These are phyloP conservation scores for Dendrophyllia cribrosa DNA, from an alignment of 64 coral and sea anemone species.

Conservation along the genomic window DNA sequence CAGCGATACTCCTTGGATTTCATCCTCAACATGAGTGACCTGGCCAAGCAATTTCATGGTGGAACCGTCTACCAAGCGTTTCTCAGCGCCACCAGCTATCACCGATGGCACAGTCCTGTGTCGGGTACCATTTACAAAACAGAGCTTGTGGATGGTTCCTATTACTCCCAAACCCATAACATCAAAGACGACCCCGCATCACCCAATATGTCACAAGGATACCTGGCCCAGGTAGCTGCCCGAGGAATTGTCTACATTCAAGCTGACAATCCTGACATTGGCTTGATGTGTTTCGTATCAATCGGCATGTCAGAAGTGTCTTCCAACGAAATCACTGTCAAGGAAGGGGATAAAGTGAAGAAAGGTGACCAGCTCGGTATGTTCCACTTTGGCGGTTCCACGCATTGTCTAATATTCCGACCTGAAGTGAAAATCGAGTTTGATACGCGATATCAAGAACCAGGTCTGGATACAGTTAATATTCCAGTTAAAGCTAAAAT, in stretches of 20 bases:
- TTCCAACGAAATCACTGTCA: conserved; percentile 76
- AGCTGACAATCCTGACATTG: conserved; percentile 86
- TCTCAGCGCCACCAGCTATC: conserved; percentile 82
- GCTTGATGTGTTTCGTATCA: conserved; percentile 89
- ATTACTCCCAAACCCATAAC: conserved; percentile 67
- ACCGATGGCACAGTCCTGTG: conserved; percentile 93
- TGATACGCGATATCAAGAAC: conserved; percentile 55
- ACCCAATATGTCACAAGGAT: conserved; percentile 74
- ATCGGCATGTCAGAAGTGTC: conserved; percentile 88
- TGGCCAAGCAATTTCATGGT: conserved; percentile 76
- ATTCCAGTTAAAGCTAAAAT: conserved; percentile 73
- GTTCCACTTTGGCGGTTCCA: conserved; percentile 89
- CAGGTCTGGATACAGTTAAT: conserved; percentile 66
- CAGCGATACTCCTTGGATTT: conserved; percentile 81
- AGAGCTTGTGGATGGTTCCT: conserved; percentile 81
- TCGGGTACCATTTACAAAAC: conserved; percentile 69
- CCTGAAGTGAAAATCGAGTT: conserved; percentile 66
- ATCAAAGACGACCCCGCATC: conserved; percentile 54
- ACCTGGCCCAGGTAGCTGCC: conserved; percentile 78
- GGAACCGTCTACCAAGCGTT: conserved; percentile 90
- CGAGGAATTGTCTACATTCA: conserved; percentile 78
- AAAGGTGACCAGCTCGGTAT: conserved; percentile 87
- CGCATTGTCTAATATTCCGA: conserved; percentile 79
- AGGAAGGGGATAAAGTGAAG: conserved; percentile 61
- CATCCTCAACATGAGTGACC: conserved; percentile 71